Conservation (phyloP, 2,888 invertebrate genomes). For the Drepanosiphum platanoidis region DNA sequence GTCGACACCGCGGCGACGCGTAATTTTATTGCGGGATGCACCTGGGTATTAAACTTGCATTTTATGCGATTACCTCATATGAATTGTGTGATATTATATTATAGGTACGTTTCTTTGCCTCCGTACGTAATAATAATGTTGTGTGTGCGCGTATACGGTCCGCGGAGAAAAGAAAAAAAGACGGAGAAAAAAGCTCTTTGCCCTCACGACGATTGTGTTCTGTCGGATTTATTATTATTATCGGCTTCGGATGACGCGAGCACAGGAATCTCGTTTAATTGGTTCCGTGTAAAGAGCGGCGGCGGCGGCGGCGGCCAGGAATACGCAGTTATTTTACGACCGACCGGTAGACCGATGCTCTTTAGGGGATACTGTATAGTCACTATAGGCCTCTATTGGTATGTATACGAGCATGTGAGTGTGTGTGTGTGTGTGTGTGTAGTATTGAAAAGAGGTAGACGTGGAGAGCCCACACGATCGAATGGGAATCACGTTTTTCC, state of each 20-base stretch:
- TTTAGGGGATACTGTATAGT: neutral
- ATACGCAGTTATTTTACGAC: constrained; percentile 34
- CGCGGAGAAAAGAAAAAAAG: neutral
- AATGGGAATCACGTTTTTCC: constrained; percentile 43
- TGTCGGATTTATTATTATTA: constrained; percentile 8
- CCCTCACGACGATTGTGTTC: constrained; percentile 3
- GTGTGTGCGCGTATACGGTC: neutral
- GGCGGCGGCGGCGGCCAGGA: no score
- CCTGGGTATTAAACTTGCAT: neutral
- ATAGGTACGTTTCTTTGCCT: neutral
- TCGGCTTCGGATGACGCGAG: constrained; percentile 17
- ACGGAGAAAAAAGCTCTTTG: neutral
- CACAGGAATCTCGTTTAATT: constrained; percentile 55
- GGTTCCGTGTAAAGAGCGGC: constrained; percentile 32
- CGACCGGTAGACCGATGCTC: constrained; percentile 32
- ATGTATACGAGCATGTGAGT: no score
- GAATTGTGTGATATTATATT: neutral
- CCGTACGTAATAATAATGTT: neutral
- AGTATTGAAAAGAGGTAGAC: constrained; percentile 36
- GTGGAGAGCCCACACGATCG: constrained; percentile 29
- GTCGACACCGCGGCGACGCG: neutral
- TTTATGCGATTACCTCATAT: neutral
- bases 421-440: neutral
- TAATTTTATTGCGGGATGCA: neutral
- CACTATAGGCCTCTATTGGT: neutral